These are phyloP conservation scores for Drosophila littoralis DNA, from an alignment of 1,140 invertebrate species.

Conservation along the genomic window DNA sequence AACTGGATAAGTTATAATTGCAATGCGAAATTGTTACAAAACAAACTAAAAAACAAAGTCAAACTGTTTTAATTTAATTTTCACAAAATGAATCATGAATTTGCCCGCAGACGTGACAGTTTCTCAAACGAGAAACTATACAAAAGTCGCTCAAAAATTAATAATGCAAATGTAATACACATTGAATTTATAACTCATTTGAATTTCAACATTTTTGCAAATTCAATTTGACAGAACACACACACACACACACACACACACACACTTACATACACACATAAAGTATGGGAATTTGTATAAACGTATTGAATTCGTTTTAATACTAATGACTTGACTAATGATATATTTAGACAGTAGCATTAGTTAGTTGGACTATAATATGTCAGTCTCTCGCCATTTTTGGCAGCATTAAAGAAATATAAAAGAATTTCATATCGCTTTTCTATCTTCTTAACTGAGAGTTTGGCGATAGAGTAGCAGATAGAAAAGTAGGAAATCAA, in stretches of 20 bases:
- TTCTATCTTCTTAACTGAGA: no score
- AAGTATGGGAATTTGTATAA: slow-evolving; percentile 19
- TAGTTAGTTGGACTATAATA: no score
- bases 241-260: slow-evolving; percentile 1
- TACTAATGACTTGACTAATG: not conserved
- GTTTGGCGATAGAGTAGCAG: no score
- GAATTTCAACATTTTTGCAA: slow-evolving; percentile 59
- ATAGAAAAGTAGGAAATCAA: no score
- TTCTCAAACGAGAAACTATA: not conserved
- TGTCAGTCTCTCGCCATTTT: no score
- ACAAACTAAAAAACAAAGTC: not conserved
- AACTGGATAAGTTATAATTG: not conserved
- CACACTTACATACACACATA: slow-evolving; percentile 9
- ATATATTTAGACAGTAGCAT: no score
- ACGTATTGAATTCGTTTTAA: slow-evolving; percentile 3
- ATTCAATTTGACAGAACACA: slow-evolving; percentile 24
- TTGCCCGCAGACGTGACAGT: not conserved
- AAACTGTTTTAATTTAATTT: not conserved
- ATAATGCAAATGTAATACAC: slow-evolving; percentile 12
- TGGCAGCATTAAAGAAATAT: no score
- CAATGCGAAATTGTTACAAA: not conserved
- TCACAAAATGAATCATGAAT: slow-evolving; percentile 4
- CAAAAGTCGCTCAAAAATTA: not conserved
- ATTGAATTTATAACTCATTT: slow-evolving; percentile 25
- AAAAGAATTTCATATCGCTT: no score